A percentile compares a stretch with the other conserved stretches of the same genome.
phyloP scores from a whole-genome alignment of 2,888 invertebrate species.

The Nasonovia ribisnigri region DNA sequence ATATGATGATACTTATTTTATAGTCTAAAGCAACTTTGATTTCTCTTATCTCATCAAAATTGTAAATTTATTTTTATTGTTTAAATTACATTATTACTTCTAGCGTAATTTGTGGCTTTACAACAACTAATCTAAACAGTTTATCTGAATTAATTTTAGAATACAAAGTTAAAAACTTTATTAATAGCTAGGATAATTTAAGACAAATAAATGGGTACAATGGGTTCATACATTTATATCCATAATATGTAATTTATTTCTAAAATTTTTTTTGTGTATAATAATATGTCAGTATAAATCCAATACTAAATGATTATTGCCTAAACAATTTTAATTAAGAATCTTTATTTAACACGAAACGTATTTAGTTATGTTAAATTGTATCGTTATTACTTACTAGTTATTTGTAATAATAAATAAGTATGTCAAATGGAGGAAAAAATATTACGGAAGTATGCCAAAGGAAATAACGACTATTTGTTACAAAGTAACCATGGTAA shows the following conservation, averaged over 20 bases:
- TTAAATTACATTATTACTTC: not conserved
- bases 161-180: not conserved
- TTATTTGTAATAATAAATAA: not conserved
- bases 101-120: not conserved
- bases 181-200: too few species aligned
- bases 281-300: not conserved
- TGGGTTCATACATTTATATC: not conserved
- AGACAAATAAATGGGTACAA: not conserved
- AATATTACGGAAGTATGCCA: not conserved
- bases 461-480: not conserved
- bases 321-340: not conserved
- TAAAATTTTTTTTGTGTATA: not conserved
- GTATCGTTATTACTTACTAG: not conserved
- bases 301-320: not conserved
- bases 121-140: not conserved
- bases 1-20: not conserved
- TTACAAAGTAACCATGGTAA: not conserved
- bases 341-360: not conserved
- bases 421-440: not conserved
- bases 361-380: not conserved
- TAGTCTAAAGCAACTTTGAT: not conserved
- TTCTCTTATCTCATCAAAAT: not conserved
- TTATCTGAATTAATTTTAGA: not conserved
- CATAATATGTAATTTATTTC: not conserved
- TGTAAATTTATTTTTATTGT: not conserved